Percentiles rank a stretch among this genome's conserved stretches.
Conservation (phyloP, 53 echinoderm and acorn worm genomes). For the Antedon mediterranea region DNA sequence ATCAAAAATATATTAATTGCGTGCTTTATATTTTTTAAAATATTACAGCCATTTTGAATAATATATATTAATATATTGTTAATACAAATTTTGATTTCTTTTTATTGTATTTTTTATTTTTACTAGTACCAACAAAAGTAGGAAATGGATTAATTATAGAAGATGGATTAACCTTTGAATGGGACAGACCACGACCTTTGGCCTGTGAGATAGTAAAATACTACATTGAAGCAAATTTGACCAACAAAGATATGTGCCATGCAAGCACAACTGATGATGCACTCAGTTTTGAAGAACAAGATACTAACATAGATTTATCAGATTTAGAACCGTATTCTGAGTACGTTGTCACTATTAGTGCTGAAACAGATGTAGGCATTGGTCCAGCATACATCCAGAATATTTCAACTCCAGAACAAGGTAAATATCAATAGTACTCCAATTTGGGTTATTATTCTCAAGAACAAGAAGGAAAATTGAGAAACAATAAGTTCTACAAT, state of each 20-base stretch:
- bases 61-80: too few relatives aligned
- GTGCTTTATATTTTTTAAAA: too few relatives aligned
- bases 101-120: background rate
- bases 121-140: background rate
- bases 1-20: too few relatives aligned
- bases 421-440: conserved; percentile 2
- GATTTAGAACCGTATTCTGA: conserved; percentile 6
- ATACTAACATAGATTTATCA: background rate
- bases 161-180: background rate
- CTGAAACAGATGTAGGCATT: conserved; percentile 8
- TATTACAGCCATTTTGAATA: too few relatives aligned
- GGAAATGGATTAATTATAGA: background rate
- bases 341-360: conserved; percentile 4
- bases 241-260: background rate
- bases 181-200: background rate
- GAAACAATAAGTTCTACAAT: too few relatives aligned
- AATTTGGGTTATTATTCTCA: too few relatives aligned
- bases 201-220: background rate
- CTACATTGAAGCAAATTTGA: background rate
- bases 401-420: conserved; percentile 3
- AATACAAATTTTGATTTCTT: too few relatives aligned
- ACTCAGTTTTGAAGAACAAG: background rate
- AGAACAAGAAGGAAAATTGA: too few relatives aligned
- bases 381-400: background rate
- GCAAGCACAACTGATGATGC: background rate